phyloP scores from a whole-genome alignment of 2,797 vertebrate genomes.

The Vultur gryphus region DNA sequence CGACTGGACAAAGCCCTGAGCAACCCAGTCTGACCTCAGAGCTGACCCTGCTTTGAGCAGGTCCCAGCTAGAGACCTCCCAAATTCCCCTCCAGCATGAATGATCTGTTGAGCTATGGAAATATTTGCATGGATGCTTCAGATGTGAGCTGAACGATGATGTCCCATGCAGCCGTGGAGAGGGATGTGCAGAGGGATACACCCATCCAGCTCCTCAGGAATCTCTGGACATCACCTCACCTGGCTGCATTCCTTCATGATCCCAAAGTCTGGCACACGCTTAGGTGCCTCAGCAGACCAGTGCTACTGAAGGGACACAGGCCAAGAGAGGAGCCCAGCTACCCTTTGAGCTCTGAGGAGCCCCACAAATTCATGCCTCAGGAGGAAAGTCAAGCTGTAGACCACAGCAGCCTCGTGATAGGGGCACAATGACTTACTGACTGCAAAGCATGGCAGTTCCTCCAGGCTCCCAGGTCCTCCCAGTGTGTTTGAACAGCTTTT shows the following conservation, averaged over 20 bases:
- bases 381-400: neutral
- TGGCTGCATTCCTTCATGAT: neutral
- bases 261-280: neutral
- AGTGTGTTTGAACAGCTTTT: neutral
- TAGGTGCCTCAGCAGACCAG: neutral
- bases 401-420: neutral
- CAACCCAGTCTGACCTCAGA: neutral
- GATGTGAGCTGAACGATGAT: neutral
- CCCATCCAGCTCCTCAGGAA: neutral
- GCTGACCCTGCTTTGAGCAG: neutral
- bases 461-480: neutral
- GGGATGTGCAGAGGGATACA: neutral
- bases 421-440: neutral
- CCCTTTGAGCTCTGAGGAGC: neutral
- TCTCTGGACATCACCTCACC: neutral
- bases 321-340: neutral
- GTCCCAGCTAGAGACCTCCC: neutral
- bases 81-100: neutral
- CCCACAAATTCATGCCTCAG: neutral
- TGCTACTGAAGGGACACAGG: neutral
- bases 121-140: neutral
- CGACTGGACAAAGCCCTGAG: neutral
- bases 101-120: neutral
- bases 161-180: neutral
- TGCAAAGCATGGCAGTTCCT: neutral